Evolutionary conservation across 2,888 invertebrate genomes (phyloP).

Genomic region (Drosophila suboccidentalis): DNA sequence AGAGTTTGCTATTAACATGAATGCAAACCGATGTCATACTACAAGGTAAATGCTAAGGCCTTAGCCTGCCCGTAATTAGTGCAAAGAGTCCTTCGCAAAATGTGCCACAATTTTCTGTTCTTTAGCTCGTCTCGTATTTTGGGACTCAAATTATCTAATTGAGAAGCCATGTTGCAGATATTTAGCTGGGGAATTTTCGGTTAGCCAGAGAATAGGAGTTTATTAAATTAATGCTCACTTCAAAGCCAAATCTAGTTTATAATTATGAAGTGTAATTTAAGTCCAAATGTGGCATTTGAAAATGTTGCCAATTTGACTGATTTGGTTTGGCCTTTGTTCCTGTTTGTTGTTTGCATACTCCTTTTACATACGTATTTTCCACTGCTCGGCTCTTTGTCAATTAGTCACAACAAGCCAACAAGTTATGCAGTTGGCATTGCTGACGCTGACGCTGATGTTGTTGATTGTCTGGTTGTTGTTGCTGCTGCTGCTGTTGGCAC

Average conservation of each 20-base stretch:
- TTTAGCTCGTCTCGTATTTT: constrained; percentile 40
- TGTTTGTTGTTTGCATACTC: constrained; percentile 16
- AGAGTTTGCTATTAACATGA: constrained; percentile 71
- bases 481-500: constrained; percentile 46
- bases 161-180: constrained; percentile 27
- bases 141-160: constrained; percentile 30
- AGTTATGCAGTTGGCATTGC: constrained; percentile 53
- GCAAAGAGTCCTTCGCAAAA: constrained; percentile 49
- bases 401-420: constrained; percentile 72
- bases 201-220: neutral
- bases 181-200: constrained; percentile 17
- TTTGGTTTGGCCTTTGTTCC: constrained; percentile 8
- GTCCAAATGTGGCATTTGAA: neutral
- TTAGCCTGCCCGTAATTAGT: constrained; percentile 72
- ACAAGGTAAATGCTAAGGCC: constrained; percentile 79
- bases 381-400: constrained; percentile 59
- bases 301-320: constrained; percentile 30
- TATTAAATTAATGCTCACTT: neutral
- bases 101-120: constrained; percentile 58
- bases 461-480: constrained; percentile 8
- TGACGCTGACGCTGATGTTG: constrained; percentile 10
- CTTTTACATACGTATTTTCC: constrained; percentile 26
- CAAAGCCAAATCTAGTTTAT: neutral
- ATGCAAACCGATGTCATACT: constrained; percentile 25
- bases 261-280: constrained; percentile 10